These are phyloP conservation scores for Nemopilema nomurai DNA, from an alignment of 30 jellyfish, hydroid and myxozoan species.

Conservation along the genomic window DNA sequence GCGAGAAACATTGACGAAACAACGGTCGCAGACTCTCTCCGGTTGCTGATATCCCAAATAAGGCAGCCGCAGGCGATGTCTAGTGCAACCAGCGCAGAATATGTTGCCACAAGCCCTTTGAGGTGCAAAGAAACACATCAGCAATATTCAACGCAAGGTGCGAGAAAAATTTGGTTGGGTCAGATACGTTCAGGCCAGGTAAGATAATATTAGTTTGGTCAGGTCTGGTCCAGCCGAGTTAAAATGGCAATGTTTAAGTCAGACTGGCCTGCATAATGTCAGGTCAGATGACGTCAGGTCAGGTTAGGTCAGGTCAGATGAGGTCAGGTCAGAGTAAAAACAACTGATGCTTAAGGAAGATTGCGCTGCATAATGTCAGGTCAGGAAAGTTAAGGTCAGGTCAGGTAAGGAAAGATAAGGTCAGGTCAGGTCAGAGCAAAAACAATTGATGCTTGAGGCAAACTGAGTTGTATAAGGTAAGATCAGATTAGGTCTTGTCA, in stretches of 20 bases:
- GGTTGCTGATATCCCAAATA: conserved; percentile 82
- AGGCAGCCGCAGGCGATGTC: conserved; percentile 88
- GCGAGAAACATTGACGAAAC: conserved; percentile 68
- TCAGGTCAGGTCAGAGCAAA: background rate
- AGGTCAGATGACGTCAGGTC: too few relatives aligned
- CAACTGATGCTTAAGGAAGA: too few relatives aligned
- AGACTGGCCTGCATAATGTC: too few relatives aligned
- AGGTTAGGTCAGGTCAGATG: background rate
- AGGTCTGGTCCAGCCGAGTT: too few relatives aligned
- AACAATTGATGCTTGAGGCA: too few relatives aligned
- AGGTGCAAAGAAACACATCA: background rate
- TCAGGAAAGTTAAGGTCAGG: background rate
- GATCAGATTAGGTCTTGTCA: too few relatives aligned
- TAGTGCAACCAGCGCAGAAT: conserved; percentile 89
- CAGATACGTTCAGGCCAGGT: too few relatives aligned
- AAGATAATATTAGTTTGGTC: too few relatives aligned
- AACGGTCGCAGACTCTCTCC: conserved; percentile 94
- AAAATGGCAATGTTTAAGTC: too few relatives aligned
- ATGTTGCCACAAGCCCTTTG: conserved; percentile 98
- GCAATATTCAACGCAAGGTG: background rate
- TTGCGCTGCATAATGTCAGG: background rate
- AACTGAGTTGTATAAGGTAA: too few relatives aligned
- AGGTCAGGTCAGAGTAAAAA: background rate
- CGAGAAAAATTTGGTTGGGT: too few relatives aligned
- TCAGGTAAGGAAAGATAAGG: background rate